Percentiles rank a stretch among this genome's conserved stretches.
phyloP scores from a whole-genome alignment of 2,797 vertebrate genomes.

The Gouania willdenowi region DNA sequence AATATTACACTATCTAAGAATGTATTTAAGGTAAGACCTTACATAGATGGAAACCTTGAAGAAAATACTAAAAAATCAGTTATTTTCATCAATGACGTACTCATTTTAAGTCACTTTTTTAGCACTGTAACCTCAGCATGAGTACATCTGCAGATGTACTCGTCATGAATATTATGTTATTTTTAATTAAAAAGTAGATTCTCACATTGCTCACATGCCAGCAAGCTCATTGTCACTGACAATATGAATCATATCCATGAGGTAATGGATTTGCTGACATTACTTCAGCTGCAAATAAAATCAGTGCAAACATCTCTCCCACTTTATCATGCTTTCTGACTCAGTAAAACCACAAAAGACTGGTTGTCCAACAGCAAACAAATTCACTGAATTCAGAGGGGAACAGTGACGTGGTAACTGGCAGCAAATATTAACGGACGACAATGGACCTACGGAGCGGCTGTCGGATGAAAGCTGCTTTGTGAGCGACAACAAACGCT shows the following conservation, averaged over 20 bases:
- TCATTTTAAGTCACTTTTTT: too few relatives aligned
- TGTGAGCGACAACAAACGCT: slow-evolving; percentile 59
- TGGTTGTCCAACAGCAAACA: slow-evolving; percentile 33
- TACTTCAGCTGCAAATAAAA: slow-evolving; percentile 1
- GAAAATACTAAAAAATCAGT: too few relatives aligned
- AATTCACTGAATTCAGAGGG: slow-evolving; percentile 36
- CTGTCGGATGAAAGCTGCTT: slow-evolving; percentile 60
- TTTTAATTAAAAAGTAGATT: too few relatives aligned
- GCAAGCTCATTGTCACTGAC: neutral
- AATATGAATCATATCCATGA: slow-evolving; percentile 9
- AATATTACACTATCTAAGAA: too few relatives aligned
- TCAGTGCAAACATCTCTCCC: slow-evolving; percentile 19
- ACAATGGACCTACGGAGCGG: slow-evolving; percentile 65
- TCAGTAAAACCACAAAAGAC: slow-evolving; percentile 31
- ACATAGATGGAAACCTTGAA: too few relatives aligned
- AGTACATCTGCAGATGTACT: too few relatives aligned
- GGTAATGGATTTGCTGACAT: slow-evolving; percentile 15
- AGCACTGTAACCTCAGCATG: too few relatives aligned
- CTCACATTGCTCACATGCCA: neutral
- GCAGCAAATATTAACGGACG: slow-evolving; percentile 52
- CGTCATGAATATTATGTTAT: too few relatives aligned
- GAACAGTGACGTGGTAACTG: slow-evolving; percentile 36
- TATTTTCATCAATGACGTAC: too few relatives aligned
- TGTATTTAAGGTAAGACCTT: too few relatives aligned
- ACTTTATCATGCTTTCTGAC: slow-evolving; percentile 20